These are phyloP conservation scores for Eulemur macaco DNA, from an alignment of 2,113 vertebrate species.

Conservation along the genomic window DNA sequence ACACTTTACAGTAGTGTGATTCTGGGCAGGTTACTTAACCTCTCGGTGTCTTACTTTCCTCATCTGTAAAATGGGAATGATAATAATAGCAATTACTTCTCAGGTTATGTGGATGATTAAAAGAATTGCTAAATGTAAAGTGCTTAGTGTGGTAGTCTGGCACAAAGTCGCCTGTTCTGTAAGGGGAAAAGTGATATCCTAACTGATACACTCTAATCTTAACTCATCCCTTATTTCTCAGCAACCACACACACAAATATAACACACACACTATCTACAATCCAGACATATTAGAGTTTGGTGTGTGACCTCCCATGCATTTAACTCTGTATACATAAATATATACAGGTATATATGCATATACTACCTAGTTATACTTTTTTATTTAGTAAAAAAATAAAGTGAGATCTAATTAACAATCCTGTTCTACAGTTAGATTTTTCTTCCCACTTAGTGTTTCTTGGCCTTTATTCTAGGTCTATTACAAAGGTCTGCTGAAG, in stretches of 20 bases:
- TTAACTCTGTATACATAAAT: not conserved
- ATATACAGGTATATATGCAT: not conserved
- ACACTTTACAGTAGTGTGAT: not conserved
- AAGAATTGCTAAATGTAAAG: not conserved
- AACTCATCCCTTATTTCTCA: not conserved
- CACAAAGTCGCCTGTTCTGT: not conserved
- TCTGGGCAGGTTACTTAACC: not conserved
- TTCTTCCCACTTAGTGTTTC: not conserved
- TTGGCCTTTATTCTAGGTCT: not conserved
- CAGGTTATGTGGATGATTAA: not conserved
- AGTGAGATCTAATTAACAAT: slow-evolving; percentile 21
- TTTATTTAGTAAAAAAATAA: slow-evolving; percentile 29
- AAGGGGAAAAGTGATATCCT: not conserved
- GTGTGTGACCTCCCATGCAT: not conserved
- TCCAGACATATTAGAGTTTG: not conserved
- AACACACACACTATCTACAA: not conserved
- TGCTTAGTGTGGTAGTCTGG: not conserved
- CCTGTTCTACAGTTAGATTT: not conserved
- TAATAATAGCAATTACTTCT: not conserved
- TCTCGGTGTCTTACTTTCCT: not conserved
- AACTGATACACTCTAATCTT: not conserved
- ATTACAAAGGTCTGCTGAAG: not conserved
- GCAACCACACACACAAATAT: not conserved
- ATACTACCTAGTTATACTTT: not conserved
- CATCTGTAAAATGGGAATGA: not conserved